Evolutionary conservation across 2,888 invertebrate genomes (phyloP), one percentile per base, ranked within the genome.

Genomic region (Chouioia cunea): DNA sequence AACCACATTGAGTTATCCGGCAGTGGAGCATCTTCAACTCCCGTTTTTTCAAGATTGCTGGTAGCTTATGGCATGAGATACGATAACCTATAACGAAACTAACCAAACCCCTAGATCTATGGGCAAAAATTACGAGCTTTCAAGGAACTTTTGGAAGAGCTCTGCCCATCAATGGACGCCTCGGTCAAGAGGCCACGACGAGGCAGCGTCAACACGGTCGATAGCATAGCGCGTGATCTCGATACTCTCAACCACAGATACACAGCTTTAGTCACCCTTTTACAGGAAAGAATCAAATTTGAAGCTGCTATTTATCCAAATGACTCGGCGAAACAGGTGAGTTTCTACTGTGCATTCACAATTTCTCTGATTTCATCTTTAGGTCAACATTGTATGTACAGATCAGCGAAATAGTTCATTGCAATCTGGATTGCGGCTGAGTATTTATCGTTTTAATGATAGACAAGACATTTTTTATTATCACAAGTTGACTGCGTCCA

Each of bases 41-140:
- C 57, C 52, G 58, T 78, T 80, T 81, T 81, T 73, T 75, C 75
- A 76, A 77, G 76, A 78, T 77, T 79, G 79, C 79, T 78, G 80
- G 78, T 80, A 80, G 75, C 76, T 27, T 2, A 73, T 50, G 20
- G 43, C 72, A 73, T 83, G 86, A 87, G 87, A 81, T 71, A 15
- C 74, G 87, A 85, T 85, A 86, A 82, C 85, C 86, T 86, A 43
- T 88, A 89, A 87, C 87, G 81, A 81, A 65, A 87, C 87, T 90
- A 89, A 90, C 90, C 87, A 87, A 86, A 87, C 84, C 88, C 87
- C 85, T 91, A 96, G 95, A 94, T 93, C 85, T 94, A 94, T 89
- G 93, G 94, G 86, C 91, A 93, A 84, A 91, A 93, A 82, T 92
- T 95, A 85, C 92, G 93, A 87, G 91, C 93, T 76, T 97, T 93